Base-by-base conservation (phyloP, 1,140 invertebrate species). In the Rhizoglyphus robini region DNA sequence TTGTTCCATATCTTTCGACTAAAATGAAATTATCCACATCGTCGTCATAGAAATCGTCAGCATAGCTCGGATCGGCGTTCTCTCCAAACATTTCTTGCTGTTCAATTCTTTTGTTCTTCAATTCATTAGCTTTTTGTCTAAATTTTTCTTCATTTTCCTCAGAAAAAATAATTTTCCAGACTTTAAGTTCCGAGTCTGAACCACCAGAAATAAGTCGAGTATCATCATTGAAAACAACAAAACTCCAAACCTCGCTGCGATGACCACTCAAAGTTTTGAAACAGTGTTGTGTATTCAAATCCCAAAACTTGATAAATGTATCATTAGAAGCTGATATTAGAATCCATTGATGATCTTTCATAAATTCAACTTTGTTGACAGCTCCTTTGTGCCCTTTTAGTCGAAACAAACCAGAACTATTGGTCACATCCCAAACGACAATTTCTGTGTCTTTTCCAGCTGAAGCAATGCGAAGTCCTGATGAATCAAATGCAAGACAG, bases 251-350 rank as follows among this genome's bases (percentile, higher is more conserved):
- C 74, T 84, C 82, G 67, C 75, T 77, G 51, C 75, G 70, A 70
- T 81, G 80, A 46, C 77, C 78, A 48, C 79, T 75, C 23, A 99
- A 77, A 8, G 96, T 99, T 75, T 90, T 88, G 71, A 98, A 98
- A 76, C 95, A 97, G 73, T 93, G 88, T 71, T 94, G 86, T 27
- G 88, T 95, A 68, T 88, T 84, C 62, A 98, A 76, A 79, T 98
- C 90, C 95, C 95, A 99, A 74, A 99, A 94, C 74, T 98, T 98
- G 0, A 99, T 82, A 75, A 89, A 89, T 18, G 87, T 87, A 75
- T 99, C 96, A 76, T 91, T 95, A 1, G 92, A 96, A 60, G 86
- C 74, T 25, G 91, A 89, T 11, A 99, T 80, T 18, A 96, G 73
- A 69, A 91, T 83, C 71, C 91, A 85, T 60, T 82, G 79, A 32